Evolutionary conservation across 1,140 invertebrate species (phyloP).

Genomic region (Delia radicum): DNA sequence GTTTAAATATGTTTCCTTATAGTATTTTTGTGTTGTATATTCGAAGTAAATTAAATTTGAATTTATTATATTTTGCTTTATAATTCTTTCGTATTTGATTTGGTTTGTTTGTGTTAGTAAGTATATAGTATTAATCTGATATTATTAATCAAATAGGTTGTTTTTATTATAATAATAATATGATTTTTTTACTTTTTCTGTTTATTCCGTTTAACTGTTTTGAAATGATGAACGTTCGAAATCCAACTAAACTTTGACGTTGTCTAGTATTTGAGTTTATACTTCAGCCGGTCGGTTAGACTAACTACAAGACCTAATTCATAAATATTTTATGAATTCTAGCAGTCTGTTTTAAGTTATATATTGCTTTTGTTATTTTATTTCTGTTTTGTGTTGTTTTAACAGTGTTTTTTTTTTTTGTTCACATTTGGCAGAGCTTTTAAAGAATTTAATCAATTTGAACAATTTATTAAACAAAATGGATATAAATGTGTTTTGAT

Average conservation of each 20-base stretch:
- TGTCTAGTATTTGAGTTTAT: conserved; percentile 46
- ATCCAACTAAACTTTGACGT: conserved; percentile 48
- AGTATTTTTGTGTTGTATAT: not conserved
- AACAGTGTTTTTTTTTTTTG: too few relatives aligned
- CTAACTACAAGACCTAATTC: conserved; percentile 36
- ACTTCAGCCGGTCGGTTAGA: conserved; percentile 28
- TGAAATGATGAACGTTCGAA: conserved; percentile 36
- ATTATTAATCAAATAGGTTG: too few relatives aligned
- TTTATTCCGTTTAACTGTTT: conserved; percentile 17
- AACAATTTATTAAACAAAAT: too few relatives aligned
- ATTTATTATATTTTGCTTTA: not conserved
- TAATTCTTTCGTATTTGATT: not conserved
- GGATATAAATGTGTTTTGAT: too few relatives aligned
- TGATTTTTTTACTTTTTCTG: not conserved
- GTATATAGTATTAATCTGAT: too few relatives aligned
- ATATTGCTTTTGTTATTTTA: not conserved
- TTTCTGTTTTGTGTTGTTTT: conserved; percentile 4
- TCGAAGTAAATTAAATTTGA: not conserved
- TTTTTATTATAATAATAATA: not conserved
- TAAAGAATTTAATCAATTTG: too few relatives aligned
- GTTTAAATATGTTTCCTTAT: not conserved
- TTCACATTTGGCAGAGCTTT: too few relatives aligned
- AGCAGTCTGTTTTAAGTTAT: conserved; percentile 30
- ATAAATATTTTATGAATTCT: conserved; percentile 53
- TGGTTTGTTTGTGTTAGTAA: not conserved